phyloP scores from a whole-genome alignment of 2,888 invertebrate genomes.

The Cheiracanthium punctorium region DNA sequence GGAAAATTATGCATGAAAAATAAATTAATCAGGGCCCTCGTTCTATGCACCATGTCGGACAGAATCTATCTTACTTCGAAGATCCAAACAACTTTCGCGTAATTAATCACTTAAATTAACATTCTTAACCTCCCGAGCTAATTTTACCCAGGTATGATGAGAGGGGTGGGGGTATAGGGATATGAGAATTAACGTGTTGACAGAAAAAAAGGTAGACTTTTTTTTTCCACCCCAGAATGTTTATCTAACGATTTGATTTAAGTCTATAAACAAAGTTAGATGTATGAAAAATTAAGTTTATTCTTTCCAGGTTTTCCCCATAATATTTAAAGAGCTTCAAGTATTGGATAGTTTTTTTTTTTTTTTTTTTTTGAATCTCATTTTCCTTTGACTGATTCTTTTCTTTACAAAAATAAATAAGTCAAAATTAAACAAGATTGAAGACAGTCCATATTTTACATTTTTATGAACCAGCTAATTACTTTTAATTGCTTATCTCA shows the following conservation, averaged over 20 bases:
- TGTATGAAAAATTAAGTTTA: too few relatives aligned
- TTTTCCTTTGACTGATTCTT: too few relatives aligned
- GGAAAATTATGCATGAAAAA: background rate
- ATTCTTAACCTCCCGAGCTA: background rate
- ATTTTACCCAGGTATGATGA: background rate
- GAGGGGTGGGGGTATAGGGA: background rate
- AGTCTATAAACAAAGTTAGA: too few relatives aligned
- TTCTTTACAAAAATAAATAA: too few relatives aligned
- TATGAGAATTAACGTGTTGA: background rate
- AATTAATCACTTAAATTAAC: background rate
- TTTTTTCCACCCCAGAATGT: background rate
- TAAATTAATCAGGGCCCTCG: background rate
- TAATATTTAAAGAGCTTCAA: too few relatives aligned
- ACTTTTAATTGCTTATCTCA: too few relatives aligned
- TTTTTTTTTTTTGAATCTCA: too few relatives aligned
- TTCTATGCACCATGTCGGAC: background rate
- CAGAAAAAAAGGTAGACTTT: background rate
- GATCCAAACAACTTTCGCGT: background rate
- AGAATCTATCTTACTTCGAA: background rate
- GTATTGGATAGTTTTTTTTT: too few relatives aligned
- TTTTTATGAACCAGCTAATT: too few relatives aligned
- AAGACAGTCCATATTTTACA: too few relatives aligned
- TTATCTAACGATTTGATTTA: background rate
- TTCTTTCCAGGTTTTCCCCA: too few relatives aligned
- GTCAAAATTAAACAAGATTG: too few relatives aligned